Conservation (phyloP, 2,113 vertebrate species). For the Laterallus jamaicensis region DNA sequence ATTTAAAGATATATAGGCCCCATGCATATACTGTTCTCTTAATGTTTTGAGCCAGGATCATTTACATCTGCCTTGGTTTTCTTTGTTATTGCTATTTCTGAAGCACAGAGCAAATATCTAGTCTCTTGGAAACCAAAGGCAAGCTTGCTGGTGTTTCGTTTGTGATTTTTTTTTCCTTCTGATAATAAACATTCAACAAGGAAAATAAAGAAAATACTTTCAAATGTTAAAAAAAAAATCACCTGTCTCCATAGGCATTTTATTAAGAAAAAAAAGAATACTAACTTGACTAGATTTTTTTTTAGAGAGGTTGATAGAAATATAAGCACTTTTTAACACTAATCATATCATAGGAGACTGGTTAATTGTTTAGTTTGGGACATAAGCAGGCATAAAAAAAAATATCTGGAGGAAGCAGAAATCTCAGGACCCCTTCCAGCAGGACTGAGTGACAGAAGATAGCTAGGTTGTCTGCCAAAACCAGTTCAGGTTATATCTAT, state of each 20-base stretch:
- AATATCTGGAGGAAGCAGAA: background rate
- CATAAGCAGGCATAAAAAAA: background rate
- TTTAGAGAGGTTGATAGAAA: background rate
- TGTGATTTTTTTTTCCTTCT: background rate
- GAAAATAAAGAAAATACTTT: background rate
- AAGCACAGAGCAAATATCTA: background rate
- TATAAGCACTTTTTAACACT: background rate
- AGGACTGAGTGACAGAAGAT: background rate
- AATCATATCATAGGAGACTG: background rate
- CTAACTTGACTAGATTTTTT: background rate
- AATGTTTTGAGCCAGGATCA: background rate
- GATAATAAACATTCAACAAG: background rate
- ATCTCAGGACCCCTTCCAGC: background rate
- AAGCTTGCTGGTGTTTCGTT: background rate
- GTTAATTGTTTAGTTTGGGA: background rate
- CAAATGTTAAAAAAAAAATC: background rate
- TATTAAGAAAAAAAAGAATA: background rate
- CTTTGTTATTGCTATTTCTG: background rate
- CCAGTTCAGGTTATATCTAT: background rate
- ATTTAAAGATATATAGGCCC: background rate
- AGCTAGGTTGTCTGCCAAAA: background rate
- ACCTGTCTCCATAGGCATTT: background rate
- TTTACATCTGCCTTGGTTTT: background rate
- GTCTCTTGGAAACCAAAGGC: background rate
- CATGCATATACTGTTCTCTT: background rate